Conservation (phyloP, 2,113 vertebrate genomes). For the Ariopsis seemanni region DNA sequence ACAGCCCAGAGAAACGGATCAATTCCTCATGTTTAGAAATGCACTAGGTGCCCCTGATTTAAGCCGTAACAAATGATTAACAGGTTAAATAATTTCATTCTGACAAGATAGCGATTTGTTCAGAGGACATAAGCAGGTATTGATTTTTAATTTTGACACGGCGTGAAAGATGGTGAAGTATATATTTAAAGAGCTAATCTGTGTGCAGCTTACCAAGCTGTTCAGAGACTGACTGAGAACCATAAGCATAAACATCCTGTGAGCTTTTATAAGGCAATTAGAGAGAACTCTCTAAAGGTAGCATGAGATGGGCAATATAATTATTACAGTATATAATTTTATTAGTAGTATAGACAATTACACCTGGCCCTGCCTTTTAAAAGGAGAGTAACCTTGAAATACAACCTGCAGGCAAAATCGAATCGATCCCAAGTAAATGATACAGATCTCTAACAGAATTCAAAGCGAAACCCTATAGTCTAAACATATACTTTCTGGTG, state of each 20-base stretch:
- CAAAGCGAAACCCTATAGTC: no score
- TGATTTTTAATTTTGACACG: constrained; percentile 40
- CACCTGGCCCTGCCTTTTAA: constrained; percentile 29
- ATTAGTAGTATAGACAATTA: background rate
- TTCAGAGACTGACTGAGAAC: constrained; percentile 4
- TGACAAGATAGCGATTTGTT: background rate
- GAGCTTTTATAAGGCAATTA: constrained; percentile 41
- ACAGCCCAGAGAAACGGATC: background rate
- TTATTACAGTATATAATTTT: background rate
- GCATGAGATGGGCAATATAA: background rate
- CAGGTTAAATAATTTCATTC: constrained; percentile 47
- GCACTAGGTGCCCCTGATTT: constrained; percentile 56
- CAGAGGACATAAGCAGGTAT: constrained; percentile 12
- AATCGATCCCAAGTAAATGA: background rate
- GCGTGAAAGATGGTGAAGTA: constrained; percentile 33
- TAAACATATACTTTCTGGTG: no score
- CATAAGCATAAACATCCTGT: constrained; percentile 32
- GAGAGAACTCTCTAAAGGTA: constrained; percentile 15
- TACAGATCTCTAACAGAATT: background rate
- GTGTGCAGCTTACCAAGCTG: background rate
- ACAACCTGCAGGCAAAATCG: background rate
- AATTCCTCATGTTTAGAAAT: constrained; percentile 50
- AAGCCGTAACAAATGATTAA: constrained; percentile 54
- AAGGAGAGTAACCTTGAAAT: background rate
- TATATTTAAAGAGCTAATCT: constrained; percentile 45